phyloP scores from a whole-genome alignment of 2,797 vertebrate genomes.

The Chelonia mydas region DNA sequence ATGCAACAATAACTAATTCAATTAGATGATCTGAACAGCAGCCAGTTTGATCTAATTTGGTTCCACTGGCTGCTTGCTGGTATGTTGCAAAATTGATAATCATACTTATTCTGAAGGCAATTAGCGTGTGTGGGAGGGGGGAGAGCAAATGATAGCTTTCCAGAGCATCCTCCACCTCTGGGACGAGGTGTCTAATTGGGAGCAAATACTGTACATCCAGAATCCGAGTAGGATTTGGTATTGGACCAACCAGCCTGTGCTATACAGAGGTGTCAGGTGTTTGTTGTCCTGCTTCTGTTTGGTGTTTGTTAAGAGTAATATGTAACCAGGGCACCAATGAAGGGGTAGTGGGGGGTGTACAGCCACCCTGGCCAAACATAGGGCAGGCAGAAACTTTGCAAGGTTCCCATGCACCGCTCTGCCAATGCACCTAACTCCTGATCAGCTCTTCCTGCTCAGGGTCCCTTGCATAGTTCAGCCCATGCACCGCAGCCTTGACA shows the following conservation, averaged over 20 bases:
- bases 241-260: not conserved
- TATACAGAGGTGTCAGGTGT: not conserved
- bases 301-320: not conserved
- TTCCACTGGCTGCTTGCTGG: slow-evolving; percentile 60
- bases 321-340: not conserved
- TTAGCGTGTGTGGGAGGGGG: not conserved
- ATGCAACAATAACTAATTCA: slow-evolving; percentile 74
- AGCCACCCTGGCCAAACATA: not conserved
- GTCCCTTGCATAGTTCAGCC: not conserved
- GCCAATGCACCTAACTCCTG: not conserved
- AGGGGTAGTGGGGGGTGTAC: not conserved
- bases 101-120: slow-evolving; percentile 53
- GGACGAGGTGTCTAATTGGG: not conserved
- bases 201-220: not conserved
- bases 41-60: slow-evolving; percentile 69
- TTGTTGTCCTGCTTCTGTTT: not conserved
- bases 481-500: not conserved
- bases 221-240: not conserved
- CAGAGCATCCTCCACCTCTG: not conserved
- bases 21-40: slow-evolving; percentile 72
- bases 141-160: not conserved
- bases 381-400: not conserved
- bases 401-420: not conserved
- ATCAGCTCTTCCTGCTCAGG: not conserved
- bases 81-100: slow-evolving; percentile 62